Evolutionary conservation across 2,797 vertebrate species (phyloP).

Genomic region (Setipinna tenuifilis): DNA sequence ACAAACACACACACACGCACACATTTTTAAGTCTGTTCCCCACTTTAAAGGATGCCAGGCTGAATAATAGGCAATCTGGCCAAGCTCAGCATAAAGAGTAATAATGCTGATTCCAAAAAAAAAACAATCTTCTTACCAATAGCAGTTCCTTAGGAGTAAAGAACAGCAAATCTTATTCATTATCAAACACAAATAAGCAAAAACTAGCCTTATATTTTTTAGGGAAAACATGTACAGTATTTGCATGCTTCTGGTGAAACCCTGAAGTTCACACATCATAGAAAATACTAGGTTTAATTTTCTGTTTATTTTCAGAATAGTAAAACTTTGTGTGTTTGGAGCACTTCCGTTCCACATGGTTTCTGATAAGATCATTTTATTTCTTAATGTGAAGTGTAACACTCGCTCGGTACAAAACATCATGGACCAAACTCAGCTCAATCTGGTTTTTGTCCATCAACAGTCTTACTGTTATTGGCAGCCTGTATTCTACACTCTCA

Average conservation of each 20-base stretch:
- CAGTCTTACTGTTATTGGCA: not conserved
- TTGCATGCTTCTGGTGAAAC: not conserved
- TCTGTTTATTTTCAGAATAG: not conserved
- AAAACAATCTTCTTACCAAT: not conserved
- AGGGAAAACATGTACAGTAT: not conserved
- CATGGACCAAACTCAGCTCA: not conserved
- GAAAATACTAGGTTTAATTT: slow-evolving; percentile 2
- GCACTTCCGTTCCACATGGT: not conserved
- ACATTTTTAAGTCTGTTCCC: not conserved
- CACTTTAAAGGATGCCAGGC: not conserved
- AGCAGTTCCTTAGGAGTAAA: not conserved
- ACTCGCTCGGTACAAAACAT: not conserved
- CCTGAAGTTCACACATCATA: not conserved
- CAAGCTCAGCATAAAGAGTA: not conserved
- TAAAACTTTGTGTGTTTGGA: not conserved
- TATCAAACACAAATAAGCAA: not conserved
- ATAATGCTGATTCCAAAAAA: not conserved
- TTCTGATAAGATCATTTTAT: not conserved
- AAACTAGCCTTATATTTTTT: not conserved
- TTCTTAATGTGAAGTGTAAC: not conserved
- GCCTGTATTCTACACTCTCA: not conserved
- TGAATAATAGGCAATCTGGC: not conserved
- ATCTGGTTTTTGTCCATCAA: not conserved
- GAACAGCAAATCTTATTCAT: not conserved
- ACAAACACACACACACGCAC: no score